Percentiles rank a stretch among this genome's conserved stretches.
These are phyloP conservation scores for Oreortyx pictus DNA, from an alignment of 2,797 vertebrate genomes.

Conservation along the genomic window DNA sequence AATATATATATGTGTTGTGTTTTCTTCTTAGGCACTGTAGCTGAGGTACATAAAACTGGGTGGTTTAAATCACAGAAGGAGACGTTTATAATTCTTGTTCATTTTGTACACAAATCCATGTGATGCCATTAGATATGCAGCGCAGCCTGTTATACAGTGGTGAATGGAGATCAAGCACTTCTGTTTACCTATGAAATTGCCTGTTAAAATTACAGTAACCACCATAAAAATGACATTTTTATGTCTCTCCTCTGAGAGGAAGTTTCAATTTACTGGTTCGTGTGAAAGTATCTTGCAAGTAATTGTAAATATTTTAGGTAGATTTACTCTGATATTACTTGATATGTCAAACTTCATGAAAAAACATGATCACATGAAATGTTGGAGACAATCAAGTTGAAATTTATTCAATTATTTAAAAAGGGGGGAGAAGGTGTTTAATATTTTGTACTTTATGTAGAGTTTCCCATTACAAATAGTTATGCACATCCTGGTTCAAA, in stretches of 20 bases:
- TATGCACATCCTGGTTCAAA: neutral
- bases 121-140: conserved; percentile 71
- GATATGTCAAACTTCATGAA: conserved; percentile 21
- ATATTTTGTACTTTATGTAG: neutral
- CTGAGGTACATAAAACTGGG: conserved; percentile 43
- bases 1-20: neutral
- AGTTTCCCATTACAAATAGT: neutral
- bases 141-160: conserved; percentile 52
- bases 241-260: conserved; percentile 69
- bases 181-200: conserved; percentile 77
- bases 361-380: conserved; percentile 28
- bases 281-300: conserved; percentile 43
- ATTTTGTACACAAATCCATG: conserved; percentile 65
- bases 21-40: conserved; percentile 26
- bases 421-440: neutral
- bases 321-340: conserved; percentile 66
- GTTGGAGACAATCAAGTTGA: conserved; percentile 55
- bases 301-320: conserved; percentile 70
- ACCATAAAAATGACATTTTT: conserved; percentile 65
- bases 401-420: conserved; percentile 58
- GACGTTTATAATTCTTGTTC: conserved; percentile 73
- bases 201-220: conserved; percentile 71
- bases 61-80: conserved; percentile 61
- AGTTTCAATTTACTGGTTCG: conserved; percentile 62
- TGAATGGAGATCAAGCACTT: conserved; percentile 76